These are phyloP conservation scores for Archips crataeganus DNA, from an alignment of 2,888 invertebrate species.

Conservation along the genomic window DNA sequence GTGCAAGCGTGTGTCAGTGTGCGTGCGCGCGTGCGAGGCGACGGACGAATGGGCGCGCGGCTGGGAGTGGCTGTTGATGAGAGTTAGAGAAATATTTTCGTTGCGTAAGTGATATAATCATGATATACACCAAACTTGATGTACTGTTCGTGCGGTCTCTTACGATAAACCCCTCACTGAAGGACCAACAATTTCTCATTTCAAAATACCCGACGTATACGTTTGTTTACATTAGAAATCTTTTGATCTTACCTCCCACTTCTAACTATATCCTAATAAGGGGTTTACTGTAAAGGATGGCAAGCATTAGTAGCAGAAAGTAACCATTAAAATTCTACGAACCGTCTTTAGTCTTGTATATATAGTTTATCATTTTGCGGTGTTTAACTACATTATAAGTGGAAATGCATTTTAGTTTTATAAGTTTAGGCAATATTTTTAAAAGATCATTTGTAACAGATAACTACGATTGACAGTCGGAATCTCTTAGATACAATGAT, in stretches of 20 bases:
- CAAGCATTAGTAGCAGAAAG: constrained; percentile 66
- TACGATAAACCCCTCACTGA: constrained; percentile 66
- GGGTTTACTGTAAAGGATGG: constrained; percentile 72
- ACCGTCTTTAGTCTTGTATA: constrained; percentile 82
- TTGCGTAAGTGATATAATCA: constrained; percentile 79
- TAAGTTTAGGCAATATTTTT: constrained; percentile 85
- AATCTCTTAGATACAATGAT: constrained; percentile 84
- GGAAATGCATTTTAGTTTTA: constrained; percentile 85
- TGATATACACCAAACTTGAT: constrained; percentile 81
- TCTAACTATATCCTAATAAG: constrained; percentile 64
- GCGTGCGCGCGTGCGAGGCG: constrained; percentile 45
- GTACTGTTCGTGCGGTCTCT: constrained; percentile 66
- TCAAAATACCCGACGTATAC: constrained; percentile 54
- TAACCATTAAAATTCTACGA: constrained; percentile 77
- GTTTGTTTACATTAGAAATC: constrained; percentile 56
- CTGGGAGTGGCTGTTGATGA: constrained; percentile 51
- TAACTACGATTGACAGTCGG: constrained; percentile 77
- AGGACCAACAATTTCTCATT: constrained; percentile 66
- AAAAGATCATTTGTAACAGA: constrained; percentile 81
- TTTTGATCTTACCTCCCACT: constrained; percentile 58
- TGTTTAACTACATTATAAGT: constrained; percentile 80
- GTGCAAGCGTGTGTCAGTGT: constrained; percentile 46
- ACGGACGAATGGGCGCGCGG: constrained; percentile 47
- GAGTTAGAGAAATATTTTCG: constrained; percentile 65
- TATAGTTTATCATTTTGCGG: constrained; percentile 81